Evolutionary conservation across 2,888 invertebrate genomes (phyloP).

Genomic region (Netelia inedita): DNA sequence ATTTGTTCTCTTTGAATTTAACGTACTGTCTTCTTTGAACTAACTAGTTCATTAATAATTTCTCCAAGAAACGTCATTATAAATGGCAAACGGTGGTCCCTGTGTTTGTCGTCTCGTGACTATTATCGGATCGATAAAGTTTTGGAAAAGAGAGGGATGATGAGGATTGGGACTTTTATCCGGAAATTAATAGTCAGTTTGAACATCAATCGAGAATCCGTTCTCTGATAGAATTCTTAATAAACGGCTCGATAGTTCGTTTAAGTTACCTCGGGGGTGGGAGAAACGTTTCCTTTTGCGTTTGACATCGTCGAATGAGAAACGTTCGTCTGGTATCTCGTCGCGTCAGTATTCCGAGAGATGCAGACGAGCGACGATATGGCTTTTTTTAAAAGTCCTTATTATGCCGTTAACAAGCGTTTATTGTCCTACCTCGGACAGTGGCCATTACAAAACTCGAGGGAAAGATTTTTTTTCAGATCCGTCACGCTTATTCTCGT

Average conservation of each 20-base stretch:
- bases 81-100: too few relatives aligned
- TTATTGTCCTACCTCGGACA: constrained; percentile 53
- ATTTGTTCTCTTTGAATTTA: too few relatives aligned
- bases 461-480: constrained; percentile 43
- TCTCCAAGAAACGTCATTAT: too few relatives aligned
- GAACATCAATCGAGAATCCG: background rate
- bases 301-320: background rate
- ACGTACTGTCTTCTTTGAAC: too few relatives aligned
- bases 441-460: constrained; percentile 60
- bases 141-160: too few relatives aligned
- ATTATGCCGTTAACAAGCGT: constrained; percentile 52
- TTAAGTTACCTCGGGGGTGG: background rate
- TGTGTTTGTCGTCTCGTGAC: too few relatives aligned
- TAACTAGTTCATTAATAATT: too few relatives aligned
- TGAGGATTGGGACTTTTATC: too few relatives aligned
- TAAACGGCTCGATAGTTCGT: background rate
- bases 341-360: constrained; percentile 27
- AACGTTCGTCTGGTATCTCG: background rate
- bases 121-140: too few relatives aligned
- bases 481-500: constrained; percentile 29
- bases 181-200: too few relatives aligned
- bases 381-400: constrained; percentile 56
- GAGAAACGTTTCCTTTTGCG: background rate
- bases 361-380: constrained; percentile 38
- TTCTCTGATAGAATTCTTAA: constrained; percentile 49